phyloP scores from a whole-genome alignment of 2,113 vertebrate genomes.

The Echinops telfairi region DNA sequence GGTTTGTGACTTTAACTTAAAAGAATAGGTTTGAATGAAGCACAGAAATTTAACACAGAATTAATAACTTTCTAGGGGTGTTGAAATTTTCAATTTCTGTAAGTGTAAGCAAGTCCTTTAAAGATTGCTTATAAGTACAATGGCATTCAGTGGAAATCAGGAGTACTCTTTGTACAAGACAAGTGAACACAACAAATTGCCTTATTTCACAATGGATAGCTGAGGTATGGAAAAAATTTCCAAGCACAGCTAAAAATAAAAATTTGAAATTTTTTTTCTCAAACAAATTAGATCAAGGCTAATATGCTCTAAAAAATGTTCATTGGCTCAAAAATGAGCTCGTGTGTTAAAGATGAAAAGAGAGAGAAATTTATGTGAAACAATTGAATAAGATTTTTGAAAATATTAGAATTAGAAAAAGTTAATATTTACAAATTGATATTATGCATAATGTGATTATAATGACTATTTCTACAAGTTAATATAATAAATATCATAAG shows the following conservation, averaged over 20 bases:
- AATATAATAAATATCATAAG: neutral
- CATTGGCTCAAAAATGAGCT: neutral
- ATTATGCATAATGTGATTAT: neutral
- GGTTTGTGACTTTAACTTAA: neutral
- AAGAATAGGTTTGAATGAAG: slow-evolving; percentile 33
- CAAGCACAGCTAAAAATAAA: neutral
- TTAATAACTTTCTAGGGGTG: neutral
- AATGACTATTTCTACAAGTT: neutral
- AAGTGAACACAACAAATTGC: neutral
- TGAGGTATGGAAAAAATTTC: neutral
- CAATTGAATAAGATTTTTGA: neutral
- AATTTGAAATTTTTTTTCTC: neutral
- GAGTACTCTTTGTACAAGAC: neutral
- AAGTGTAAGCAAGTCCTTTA: neutral
- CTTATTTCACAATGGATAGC: neutral
- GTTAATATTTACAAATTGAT: neutral
- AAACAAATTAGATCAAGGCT: neutral
- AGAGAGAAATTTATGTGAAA: neutral
- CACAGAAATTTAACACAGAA: neutral
- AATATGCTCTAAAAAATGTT: neutral
- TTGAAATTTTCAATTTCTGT: slow-evolving; percentile 14
- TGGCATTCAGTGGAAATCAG: neutral
- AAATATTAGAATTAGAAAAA: neutral
- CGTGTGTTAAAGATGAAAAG: neutral
- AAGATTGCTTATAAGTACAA: slow-evolving; percentile 37